A percentile compares a stretch with the other conserved stretches of the same genome.
These are phyloP conservation scores for Altica lythri DNA, from an alignment of 2,888 invertebrate genomes.

Conservation along the genomic window DNA sequence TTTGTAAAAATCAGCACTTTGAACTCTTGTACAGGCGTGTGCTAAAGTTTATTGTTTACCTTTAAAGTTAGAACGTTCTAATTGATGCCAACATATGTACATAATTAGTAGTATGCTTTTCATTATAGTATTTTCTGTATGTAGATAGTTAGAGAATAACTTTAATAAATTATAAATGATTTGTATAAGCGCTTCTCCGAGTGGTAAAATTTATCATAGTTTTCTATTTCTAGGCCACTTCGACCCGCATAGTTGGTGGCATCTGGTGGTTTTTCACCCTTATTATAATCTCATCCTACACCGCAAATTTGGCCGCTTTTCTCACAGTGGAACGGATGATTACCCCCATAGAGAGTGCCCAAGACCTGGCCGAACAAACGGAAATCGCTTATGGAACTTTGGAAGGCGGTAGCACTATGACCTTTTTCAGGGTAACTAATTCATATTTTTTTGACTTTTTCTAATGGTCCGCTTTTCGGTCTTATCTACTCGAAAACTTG, in stretches of 20 bases:
- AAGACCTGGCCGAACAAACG: constrained; percentile 92
- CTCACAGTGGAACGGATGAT: constrained; percentile 96
- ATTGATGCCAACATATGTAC: too few relatives aligned
- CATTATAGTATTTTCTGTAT: too few relatives aligned
- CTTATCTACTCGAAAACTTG: constrained; percentile 2
- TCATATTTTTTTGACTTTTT: constrained; percentile 2
- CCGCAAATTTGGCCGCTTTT: constrained; percentile 97
- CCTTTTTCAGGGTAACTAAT: constrained; percentile 85
- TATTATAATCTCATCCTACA: constrained; percentile 97
- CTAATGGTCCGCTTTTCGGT: neutral
- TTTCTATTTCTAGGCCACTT: constrained; percentile 71
- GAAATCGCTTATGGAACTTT: constrained; percentile 93
- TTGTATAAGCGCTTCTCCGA: too few relatives aligned
- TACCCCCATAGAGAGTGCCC: constrained; percentile 93
- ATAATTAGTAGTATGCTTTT: too few relatives aligned
- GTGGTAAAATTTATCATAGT: neutral
- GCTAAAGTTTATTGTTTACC: too few relatives aligned
- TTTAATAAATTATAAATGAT: too few relatives aligned
- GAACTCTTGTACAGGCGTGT: too few relatives aligned
- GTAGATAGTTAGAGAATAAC: too few relatives aligned
- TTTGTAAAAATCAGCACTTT: too few relatives aligned
- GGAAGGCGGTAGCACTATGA: constrained; percentile 94
- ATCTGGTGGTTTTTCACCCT: constrained; percentile 99
- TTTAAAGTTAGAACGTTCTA: too few relatives aligned
- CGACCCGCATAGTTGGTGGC: constrained; percentile 93